Evolutionary conservation across 2,113 vertebrate species (phyloP), one percentile per base, ranked within the genome.

Genomic region (Cranoglanis bouderius): DNA sequence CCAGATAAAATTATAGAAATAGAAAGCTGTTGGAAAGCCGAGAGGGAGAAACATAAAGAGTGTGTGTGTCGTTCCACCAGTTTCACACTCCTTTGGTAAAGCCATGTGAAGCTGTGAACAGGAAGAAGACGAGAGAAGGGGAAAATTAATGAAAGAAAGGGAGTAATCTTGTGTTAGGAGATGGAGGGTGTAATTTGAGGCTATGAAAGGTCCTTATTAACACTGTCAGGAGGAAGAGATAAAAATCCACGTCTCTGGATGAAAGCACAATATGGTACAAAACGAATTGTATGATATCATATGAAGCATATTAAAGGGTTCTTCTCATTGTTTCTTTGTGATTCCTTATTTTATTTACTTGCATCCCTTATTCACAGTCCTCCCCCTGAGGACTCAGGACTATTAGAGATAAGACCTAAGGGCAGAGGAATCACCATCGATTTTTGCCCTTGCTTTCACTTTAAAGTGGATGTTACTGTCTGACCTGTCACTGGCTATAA

Each of bases 131-230:
- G n/a, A 2, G 32, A 43, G 32, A 74, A 46, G 16, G 72, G 24
- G 85, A n/a, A 40, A 80, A 29, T 43, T 13, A 59, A 61, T 83
- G 38, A 61, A 59, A 61, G 85, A 55, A 80, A 38, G n/a, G 40
- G 57, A 46, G 32, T 32, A 24, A 32, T 57, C 57, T 61, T 81
- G 82, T 82, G 63, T 63, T 57, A 63, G 59, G 19, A 24, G 29
- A 40, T 10, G 35, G 59, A 87, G 83, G 61, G 70, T 92, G 91
- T 91, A 90, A 90, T 90, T 94, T 90, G 90, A 83, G 46, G 61
- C 83, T 91, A 35, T 91, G 46, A 85, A 91, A 92, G 85, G 92
- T 87, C 90, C 88, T 59, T 16, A 84, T 89, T 80, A 84, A 70
- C 46, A 74, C 65, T 85, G 86, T 90, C 19, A 67, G 29, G 35